Base-by-base conservation (phyloP, 2,797 vertebrate species). In the Orientallactaga sibirica region DNA sequence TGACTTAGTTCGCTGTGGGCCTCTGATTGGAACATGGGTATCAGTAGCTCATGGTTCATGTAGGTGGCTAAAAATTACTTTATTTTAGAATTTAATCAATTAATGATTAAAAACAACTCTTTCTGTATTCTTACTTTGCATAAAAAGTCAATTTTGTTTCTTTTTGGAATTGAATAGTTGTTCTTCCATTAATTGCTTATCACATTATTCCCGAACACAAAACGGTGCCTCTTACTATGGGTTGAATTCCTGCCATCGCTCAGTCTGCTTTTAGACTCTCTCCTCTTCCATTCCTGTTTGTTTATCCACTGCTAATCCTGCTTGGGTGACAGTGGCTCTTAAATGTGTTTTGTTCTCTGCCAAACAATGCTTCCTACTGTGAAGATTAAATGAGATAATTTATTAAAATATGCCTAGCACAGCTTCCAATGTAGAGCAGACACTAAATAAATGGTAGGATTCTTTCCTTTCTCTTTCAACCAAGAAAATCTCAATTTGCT, bases 161-260 rank as follows among this genome's bases (percentile, higher is more conserved):
- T 43, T 75, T 64, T 7, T 37, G 19, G 25, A 90, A 86, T 4
- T 18, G 3, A 48, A 24, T 3, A 22, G 19, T 0, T 19, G 16
- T 58, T 74, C 43, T 37, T 10, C 58, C 37, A 6, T 12, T 7
- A 5, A 29, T 15, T 24, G 68, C 27, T 73, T 68, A 19, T n/a
- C 9, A 0, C 20, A 25, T 19, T 20, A 27, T 24, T 27, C 14
- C 10, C 11, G 3, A 1, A 1, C 16, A 2, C 19, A 6, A 9
- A 78, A 24, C 2, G 0, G 18, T 0, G 6, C 16, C 24, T 2
- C 27, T n/a, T 15, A 9, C 10, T 10, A 2, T 22, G 7, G 3
- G 58, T 9, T 62, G 9, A 16, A 18, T 2, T 22, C 18, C 11
- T 5, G 0, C 9, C 19, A 3, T 3, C 0, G 8, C 1, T 3